Evolutionary conservation across 2,113 vertebrate genomes (phyloP).

Genomic region (Daubentonia madagascariensis): DNA sequence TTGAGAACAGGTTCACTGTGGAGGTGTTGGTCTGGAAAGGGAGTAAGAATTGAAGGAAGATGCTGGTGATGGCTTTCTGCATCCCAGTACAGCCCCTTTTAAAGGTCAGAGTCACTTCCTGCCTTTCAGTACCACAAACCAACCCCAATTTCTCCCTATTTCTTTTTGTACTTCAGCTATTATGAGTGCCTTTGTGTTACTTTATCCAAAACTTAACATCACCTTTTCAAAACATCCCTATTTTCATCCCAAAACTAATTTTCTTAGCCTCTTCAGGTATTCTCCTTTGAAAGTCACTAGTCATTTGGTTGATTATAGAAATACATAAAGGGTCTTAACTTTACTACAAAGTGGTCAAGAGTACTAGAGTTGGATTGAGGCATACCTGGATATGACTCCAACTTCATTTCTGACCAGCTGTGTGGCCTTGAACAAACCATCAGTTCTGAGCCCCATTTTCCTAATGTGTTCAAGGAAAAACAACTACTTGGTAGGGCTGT

Average conservation of each 20-base stretch:
- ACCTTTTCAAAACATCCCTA: neutral
- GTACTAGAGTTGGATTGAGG: neutral
- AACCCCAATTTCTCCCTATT: accelerated
- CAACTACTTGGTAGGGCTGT: neutral
- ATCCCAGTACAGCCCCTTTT: neutral
- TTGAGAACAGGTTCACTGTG: neutral
- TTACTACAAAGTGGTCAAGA: neutral
- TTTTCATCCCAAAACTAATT: neutral
- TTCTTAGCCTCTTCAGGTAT: neutral
- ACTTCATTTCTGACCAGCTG: neutral
- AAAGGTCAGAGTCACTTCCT: neutral
- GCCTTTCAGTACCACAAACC: neutral
- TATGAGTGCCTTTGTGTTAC: neutral
- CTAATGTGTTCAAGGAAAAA: neutral
- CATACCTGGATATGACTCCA: neutral
- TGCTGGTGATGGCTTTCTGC: neutral
- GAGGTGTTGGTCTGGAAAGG: neutral
- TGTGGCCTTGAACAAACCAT: neutral
- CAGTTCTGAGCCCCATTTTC: neutral
- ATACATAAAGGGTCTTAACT: neutral
- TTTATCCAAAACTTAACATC: neutral
- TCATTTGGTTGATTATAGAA: neutral
- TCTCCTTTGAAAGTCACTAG: neutral
- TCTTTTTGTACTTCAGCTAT: neutral
- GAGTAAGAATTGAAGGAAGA: neutral